A percentile compares a stretch with the other conserved stretches of the same genome.
Evolutionary conservation across 2,888 invertebrate genomes (phyloP).

Genomic region (Agonopterix alstromeriana): DNA sequence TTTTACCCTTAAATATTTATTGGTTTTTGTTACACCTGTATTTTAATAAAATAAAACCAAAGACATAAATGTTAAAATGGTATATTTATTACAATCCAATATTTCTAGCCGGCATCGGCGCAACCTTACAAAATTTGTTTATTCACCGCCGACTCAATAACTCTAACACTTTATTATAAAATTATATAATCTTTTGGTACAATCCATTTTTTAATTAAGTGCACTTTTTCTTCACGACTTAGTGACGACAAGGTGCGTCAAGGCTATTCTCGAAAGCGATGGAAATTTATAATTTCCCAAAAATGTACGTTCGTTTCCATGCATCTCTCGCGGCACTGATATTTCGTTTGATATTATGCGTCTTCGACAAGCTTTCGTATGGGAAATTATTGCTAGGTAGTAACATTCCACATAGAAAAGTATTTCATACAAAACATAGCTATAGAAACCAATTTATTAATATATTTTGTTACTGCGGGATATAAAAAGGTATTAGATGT

Average conservation of each 20-base stretch:
- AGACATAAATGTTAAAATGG: conserved; percentile 66
- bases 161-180: conserved; percentile 71
- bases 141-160: conserved; percentile 48
- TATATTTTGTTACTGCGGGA: neutral
- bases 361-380: neutral
- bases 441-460: too few species aligned
- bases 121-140: conserved; percentile 68
- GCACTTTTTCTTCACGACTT: conserved; percentile 67
- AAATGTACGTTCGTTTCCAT: conserved; percentile 7
- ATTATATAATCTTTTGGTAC: conserved; percentile 76
- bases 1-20: too few species aligned
- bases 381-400: neutral
- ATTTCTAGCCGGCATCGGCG: conserved; percentile 44
- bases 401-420: too few species aligned
- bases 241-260: conserved; percentile 49
- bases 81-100: conserved; percentile 76
- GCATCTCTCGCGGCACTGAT: conserved; percentile 1
- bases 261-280: conserved; percentile 46
- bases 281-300: conserved; percentile 65
- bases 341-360: conserved; percentile 6
- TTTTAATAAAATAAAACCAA: conserved; percentile 35
- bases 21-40: too few species aligned
- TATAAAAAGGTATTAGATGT: neutral
- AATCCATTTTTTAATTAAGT: conserved; percentile 60
- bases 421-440: too few species aligned